Evolutionary conservation across 2,113 vertebrate species (phyloP).

Genomic region (Protobothrops flavoviridis): DNA sequence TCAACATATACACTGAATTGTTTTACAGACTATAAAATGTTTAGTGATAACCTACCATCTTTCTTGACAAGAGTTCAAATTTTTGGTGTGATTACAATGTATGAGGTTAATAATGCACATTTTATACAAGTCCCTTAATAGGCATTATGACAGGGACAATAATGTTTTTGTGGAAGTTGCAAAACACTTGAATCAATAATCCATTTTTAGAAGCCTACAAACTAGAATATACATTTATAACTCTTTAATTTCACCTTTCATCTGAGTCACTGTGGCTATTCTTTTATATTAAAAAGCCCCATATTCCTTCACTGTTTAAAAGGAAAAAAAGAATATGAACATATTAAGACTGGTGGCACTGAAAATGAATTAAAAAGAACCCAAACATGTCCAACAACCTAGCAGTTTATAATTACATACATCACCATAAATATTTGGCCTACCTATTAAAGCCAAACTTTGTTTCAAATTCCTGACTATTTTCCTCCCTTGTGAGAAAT

Average conservation of each 20-base stretch:
- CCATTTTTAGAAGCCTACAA: conserved; percentile 18
- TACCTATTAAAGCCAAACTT: neutral
- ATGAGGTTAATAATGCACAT: conserved; percentile 55
- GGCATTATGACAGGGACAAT: conserved; percentile 38
- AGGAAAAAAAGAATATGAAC: neutral
- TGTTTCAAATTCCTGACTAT: neutral
- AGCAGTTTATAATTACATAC: neutral
- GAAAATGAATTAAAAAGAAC: conserved; percentile 6
- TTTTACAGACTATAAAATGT: conserved; percentile 47
- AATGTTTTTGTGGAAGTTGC: conserved; percentile 41
- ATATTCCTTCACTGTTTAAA: neutral
- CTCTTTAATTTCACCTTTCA: conserved; percentile 1
- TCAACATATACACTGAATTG: conserved; percentile 43
- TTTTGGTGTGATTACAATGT: conserved; percentile 44
- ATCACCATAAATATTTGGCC: neutral
- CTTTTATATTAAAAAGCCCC: neutral
- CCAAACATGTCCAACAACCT: neutral
- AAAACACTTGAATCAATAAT: conserved; percentile 21
- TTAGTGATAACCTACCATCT: conserved; percentile 34
- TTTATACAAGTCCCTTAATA: conserved; percentile 54
- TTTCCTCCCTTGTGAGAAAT: neutral
- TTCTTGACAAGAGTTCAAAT: conserved; percentile 54
- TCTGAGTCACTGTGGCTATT: neutral
- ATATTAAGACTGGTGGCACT: neutral
- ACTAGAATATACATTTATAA: conserved; percentile 15